phyloP scores from a whole-genome alignment of 2,797 vertebrate genomes.

The Micrastur ruficollis region DNA sequence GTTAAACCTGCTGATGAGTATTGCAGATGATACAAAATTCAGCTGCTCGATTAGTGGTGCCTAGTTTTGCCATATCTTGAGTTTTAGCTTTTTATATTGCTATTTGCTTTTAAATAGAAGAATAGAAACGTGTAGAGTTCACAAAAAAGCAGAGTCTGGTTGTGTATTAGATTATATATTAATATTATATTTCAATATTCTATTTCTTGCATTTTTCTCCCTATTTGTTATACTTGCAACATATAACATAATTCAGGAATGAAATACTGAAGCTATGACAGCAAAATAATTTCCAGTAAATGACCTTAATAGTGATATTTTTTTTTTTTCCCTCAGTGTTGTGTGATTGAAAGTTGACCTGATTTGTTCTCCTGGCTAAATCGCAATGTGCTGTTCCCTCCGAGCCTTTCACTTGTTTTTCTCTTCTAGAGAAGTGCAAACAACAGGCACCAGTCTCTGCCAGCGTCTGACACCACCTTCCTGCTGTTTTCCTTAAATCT shows the following conservation, averaged over 20 bases:
- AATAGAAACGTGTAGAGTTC: background rate
- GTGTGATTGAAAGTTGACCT: conserved; percentile 51
- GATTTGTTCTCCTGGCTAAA: conserved; percentile 46
- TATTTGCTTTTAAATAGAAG: background rate
- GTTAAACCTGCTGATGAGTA: background rate
- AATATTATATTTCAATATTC: background rate
- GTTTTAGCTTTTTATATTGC: background rate
- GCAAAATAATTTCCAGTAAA: background rate
- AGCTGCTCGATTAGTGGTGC: background rate
- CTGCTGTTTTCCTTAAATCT: conserved; percentile 14
- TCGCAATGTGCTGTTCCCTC: background rate
- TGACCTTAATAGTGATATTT: background rate
- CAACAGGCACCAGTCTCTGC: conserved; percentile 10
- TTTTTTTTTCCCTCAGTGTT: background rate
- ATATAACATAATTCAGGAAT: background rate
- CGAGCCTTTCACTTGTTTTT: conserved; percentile 25
- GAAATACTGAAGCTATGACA: background rate
- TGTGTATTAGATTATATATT: background rate
- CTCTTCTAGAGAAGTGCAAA: conserved; percentile 28
- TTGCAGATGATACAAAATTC: background rate
- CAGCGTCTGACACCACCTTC: background rate
- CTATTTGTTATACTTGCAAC: background rate
- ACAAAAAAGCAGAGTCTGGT: background rate
- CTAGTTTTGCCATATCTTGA: background rate
- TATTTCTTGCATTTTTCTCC: background rate